Evolutionary conservation across 2,888 invertebrate genomes (phyloP).

Genomic region (Sphaerophoria taeniata): DNA sequence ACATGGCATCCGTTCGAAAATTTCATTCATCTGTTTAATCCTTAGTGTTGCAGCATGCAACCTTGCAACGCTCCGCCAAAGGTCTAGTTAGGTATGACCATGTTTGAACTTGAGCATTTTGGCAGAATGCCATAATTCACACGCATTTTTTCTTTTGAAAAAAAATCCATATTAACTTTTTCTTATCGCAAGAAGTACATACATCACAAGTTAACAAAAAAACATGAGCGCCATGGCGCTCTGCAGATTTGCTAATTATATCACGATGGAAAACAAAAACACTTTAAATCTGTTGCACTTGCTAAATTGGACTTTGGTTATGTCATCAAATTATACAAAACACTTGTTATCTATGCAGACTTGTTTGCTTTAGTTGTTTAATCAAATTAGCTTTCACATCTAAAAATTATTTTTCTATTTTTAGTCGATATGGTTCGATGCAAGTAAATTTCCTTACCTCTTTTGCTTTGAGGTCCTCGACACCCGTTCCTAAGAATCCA

Average conservation of each 20-base stretch:
- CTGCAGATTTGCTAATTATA: neutral
- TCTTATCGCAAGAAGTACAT: neutral
- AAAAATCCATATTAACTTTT: too few species aligned
- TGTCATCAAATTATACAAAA: slow-evolving; percentile 16
- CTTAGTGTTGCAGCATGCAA: too few species aligned
- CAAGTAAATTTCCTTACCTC: slow-evolving; percentile 8
- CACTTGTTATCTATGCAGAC: neutral
- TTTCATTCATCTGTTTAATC: too few species aligned
- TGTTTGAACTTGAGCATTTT: neutral
- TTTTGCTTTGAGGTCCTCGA: neutral
- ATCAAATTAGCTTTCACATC: slow-evolving; percentile 6
- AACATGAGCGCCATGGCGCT: neutral
- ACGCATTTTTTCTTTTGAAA: neutral
- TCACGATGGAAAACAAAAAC: too few species aligned
- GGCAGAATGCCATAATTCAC: slow-evolving; percentile 5
- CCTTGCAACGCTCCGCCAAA: too few species aligned
- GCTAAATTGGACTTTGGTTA: slow-evolving; percentile 4
- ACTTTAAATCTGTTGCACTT: slow-evolving; percentile 1
- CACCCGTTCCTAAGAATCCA: neutral
- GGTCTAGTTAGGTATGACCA: neutral
- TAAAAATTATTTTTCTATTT: too few species aligned
- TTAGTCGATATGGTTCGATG: too few species aligned
- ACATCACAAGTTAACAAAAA: neutral
- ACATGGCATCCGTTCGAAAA: too few species aligned
- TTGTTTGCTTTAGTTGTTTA: neutral